Base-by-base conservation (phyloP, 2,888 invertebrate genomes). In the Eupithecia pulchellata region DNA sequence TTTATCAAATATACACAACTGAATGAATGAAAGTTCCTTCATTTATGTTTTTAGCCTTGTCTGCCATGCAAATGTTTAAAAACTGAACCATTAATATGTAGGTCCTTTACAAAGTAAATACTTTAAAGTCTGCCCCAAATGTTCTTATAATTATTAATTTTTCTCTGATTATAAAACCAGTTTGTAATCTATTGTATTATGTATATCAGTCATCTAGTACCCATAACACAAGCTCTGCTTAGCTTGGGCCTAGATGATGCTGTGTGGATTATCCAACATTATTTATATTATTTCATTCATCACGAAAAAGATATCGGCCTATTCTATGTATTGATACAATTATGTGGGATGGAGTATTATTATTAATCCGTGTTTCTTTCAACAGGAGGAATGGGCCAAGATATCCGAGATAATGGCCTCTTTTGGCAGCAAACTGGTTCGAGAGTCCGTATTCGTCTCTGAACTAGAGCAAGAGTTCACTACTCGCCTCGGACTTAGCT, bases 331-430 rank as follows among this genome's bases (percentile, higher is more conserved):
- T n/a, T n/a, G n/a, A n/a, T n/a, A n/a, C n/a, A n/a, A n/a, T n/a
- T n/a, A n/a, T n/a, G n/a, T n/a, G n/a, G n/a, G n/a, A n/a, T n/a
- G n/a, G n/a, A 34, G n/a, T n/a, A 42, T 20, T 47, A n/a, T 25
- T 52, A 52, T 52, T n/a, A 36, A 36, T 11, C 34, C 8, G 29
- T 36, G 13, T 68, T 58, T 69, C 25, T 72, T 71, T 73, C 82
- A 77, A 80, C 96, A 97, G 92, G 98, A 98, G 91, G 99, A 99
- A 93, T 99, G 99, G 98, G 98, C 98, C 30, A 98, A 98, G 93
- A 98, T 99, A 82, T 98, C 98, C 63, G 98, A 98, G 91, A 99
- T 99, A 83, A 98, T 99, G 97, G 98, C 98, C 58, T 98, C 98
- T 1, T 98, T 99, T 85, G 98, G 98, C 73, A 97, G 97, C 77